These are phyloP conservation scores for Julus scandinavius DNA, from an alignment of 2,888 invertebrate species.

Conservation along the genomic window DNA sequence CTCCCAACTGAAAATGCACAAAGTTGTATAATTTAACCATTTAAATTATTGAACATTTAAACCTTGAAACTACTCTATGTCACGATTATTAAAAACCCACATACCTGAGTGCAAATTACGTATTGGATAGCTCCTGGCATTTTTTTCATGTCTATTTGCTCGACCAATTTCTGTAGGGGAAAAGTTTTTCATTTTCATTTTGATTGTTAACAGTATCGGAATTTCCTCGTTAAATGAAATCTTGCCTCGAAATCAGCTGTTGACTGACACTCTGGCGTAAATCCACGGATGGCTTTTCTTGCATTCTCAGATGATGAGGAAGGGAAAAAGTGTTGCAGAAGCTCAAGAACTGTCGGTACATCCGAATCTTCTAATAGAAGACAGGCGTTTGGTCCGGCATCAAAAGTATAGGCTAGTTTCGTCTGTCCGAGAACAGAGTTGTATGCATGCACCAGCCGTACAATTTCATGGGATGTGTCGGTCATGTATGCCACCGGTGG, in stretches of 20 bases:
- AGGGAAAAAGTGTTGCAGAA: slow-evolving; percentile 80
- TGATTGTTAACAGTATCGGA: background rate
- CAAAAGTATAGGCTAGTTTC: slow-evolving; percentile 94
- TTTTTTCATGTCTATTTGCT: slow-evolving; percentile 63
- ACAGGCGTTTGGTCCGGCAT: slow-evolving; percentile 98
- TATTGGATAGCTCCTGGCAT: slow-evolving; percentile 77
- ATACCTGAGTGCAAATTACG: slow-evolving; percentile 84
- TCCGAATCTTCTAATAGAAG: slow-evolving; percentile 71
- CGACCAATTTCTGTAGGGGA: background rate
- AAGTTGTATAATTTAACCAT: background rate
- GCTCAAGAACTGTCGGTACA: slow-evolving; percentile 75
- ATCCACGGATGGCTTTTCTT: background rate
- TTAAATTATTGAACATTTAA: no score
- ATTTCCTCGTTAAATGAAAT: background rate
- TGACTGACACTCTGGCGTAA: background rate
- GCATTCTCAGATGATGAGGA: slow-evolving; percentile 61
- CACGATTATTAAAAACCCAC: slow-evolving; percentile 64
- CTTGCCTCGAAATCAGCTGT: slow-evolving; percentile 40
- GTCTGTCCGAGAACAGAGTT: slow-evolving; percentile 75
- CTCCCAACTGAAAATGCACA: slow-evolving; percentile 51
- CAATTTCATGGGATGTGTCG: slow-evolving; percentile 83
- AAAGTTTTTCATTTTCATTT: background rate
- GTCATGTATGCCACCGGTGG: slow-evolving; percentile 96
- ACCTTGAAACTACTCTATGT: background rate
- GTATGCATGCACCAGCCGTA: slow-evolving; percentile 82